These are phyloP conservation scores for Syngnathoides biaculeatus DNA, from an alignment of 2,113 vertebrate genomes.

Conservation along the genomic window DNA sequence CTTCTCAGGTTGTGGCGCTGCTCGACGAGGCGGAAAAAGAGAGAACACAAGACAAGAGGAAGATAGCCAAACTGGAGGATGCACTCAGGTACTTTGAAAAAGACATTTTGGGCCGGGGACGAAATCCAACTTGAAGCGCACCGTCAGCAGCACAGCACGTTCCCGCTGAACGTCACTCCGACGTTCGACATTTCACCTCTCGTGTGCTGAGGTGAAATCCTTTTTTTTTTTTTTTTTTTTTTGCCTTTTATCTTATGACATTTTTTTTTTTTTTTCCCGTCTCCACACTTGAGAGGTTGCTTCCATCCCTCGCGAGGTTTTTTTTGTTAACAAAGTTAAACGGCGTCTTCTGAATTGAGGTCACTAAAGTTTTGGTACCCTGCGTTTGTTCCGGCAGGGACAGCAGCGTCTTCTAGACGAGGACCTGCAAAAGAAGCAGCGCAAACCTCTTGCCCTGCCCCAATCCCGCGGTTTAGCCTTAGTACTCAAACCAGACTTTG, in stretches of 20 bases:
- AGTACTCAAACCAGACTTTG: slow-evolving; percentile 47
- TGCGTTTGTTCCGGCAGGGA: too few relatives aligned
- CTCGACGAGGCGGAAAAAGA: slow-evolving; percentile 69
- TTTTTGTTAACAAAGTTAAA: neutral
- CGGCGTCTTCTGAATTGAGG: neutral
- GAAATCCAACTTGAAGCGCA: neutral
- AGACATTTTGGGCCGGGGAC: neutral
- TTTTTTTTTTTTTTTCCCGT: too few relatives aligned
- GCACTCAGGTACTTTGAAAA: slow-evolving; percentile 62
- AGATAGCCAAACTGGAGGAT: slow-evolving; percentile 66
- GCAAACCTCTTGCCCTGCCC: slow-evolving; percentile 2
- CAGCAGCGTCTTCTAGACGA: too few relatives aligned
- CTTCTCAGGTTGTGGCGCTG: slow-evolving; percentile 58
- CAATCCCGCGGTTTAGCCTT: slow-evolving; percentile 31
- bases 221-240: too few relatives aligned
- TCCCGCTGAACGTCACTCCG: neutral
- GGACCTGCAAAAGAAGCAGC: too few relatives aligned
- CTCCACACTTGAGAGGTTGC: too few relatives aligned
- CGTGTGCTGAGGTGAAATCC: too few relatives aligned
- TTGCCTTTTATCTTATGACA: too few relatives aligned
- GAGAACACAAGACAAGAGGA: slow-evolving; percentile 60
- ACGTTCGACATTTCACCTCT: too few relatives aligned
- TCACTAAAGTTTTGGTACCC: neutral
- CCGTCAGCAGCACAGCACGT: neutral
- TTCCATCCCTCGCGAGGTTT: neutral